Conservation (phyloP, 1,140 invertebrate species). For the Homalodisca vitripennis region DNA sequence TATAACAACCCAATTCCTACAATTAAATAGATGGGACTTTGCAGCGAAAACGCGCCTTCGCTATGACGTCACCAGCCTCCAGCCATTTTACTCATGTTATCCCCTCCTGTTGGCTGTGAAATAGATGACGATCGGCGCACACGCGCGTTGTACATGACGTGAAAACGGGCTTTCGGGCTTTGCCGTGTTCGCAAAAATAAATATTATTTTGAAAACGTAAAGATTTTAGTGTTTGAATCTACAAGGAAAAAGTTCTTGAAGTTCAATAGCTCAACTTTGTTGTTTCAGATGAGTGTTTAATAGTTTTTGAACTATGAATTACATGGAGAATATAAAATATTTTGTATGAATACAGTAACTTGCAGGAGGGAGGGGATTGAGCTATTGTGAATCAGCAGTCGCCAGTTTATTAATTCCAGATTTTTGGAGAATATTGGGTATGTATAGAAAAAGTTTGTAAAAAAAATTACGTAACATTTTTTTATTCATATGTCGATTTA, state of each 20-base stretch:
- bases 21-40: too few relatives aligned
- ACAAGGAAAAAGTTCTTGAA: too few relatives aligned
- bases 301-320: background rate
- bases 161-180: background rate
- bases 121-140: constrained; percentile 25
- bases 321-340: constrained; percentile 3
- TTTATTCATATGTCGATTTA: background rate
- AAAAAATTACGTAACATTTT: background rate
- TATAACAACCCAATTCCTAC: too few relatives aligned
- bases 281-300: too few relatives aligned
- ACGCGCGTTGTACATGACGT: constrained; percentile 7
- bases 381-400: constrained; percentile 24
- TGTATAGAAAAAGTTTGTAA: background rate
- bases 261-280: too few relatives aligned
- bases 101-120: constrained; percentile 19
- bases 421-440: background rate
- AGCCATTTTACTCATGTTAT: constrained; percentile 20
- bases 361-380: constrained; percentile 26
- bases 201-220: background rate
- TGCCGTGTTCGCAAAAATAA: background rate
- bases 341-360: constrained; percentile 10
- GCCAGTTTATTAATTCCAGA: constrained; percentile 7
- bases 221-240: too few relatives aligned
- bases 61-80: constrained; percentile 4
- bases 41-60: background rate